Evolutionary conservation across 2,888 invertebrate genomes (phyloP).

Genomic region (Drosophila affinis): DNA sequence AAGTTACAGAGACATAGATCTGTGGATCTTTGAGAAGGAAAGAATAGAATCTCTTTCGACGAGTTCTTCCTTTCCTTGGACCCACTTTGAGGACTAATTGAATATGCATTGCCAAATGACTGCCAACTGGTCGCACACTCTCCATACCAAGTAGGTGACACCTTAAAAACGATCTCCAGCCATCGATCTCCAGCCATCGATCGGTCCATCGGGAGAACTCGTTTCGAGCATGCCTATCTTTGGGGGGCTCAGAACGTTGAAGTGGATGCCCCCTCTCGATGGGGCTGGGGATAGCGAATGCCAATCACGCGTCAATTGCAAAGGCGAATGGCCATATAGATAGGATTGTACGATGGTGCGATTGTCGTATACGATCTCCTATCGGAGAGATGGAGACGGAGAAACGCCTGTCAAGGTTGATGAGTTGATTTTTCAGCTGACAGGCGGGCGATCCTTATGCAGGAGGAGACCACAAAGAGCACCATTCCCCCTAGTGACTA

Average conservation of each 20-base stretch:
- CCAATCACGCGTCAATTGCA: slow-evolving; percentile 76
- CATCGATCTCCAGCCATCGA: slow-evolving; percentile 26
- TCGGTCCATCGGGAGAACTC: slow-evolving; percentile 18
- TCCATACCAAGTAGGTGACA: slow-evolving; percentile 72
- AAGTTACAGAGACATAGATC: not conserved
- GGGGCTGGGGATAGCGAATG: slow-evolving; percentile 50
- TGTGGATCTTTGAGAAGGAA: too few species aligned
- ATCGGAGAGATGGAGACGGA: slow-evolving; percentile 20
- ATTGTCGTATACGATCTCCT: slow-evolving; percentile 5
- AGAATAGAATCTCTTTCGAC: not conserved
- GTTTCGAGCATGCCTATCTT: slow-evolving; percentile 42
- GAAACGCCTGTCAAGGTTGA: slow-evolving; percentile 66
- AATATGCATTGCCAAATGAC: slow-evolving; percentile 53
- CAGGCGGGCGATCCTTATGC: slow-evolving; percentile 63
- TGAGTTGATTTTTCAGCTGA: slow-evolving; percentile 72
- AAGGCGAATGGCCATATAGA: slow-evolving; percentile 57
- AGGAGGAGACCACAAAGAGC: slow-evolving; percentile 30
- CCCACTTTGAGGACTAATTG: slow-evolving; percentile 28
- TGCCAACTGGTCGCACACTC: slow-evolving; percentile 50
- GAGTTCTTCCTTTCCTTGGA: not conserved
- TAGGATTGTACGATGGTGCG: slow-evolving; percentile 16
- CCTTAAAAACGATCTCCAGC: slow-evolving; percentile 47
- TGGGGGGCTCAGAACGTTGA: slow-evolving; percentile 31
- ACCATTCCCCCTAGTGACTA: slow-evolving; percentile 46
- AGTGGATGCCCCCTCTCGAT: slow-evolving; percentile 23